Percentiles rank a stretch among this genome's conserved stretches.
Evolutionary conservation across 2,113 vertebrate species (phyloP).

Genomic region (Catagonus wagneri): DNA sequence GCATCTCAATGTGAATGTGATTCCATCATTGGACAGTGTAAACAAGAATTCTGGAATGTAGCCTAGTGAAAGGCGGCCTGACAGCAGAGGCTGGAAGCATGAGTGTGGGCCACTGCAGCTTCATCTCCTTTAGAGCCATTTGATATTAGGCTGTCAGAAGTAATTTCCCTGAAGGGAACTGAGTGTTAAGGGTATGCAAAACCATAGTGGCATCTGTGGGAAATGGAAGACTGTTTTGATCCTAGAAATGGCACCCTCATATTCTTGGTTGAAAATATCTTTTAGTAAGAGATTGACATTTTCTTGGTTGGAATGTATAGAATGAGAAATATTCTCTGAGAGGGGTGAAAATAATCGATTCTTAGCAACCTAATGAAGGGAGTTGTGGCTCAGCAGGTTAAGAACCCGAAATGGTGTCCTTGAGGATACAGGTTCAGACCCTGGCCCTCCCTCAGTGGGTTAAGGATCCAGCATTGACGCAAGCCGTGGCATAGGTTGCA

Average conservation of each 20-base stretch:
- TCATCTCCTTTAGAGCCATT: background rate
- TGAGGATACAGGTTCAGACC: no score
- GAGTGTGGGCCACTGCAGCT: background rate
- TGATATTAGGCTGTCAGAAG: background rate
- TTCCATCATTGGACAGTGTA: background rate
- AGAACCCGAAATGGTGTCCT: no score
- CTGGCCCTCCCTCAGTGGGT: no score
- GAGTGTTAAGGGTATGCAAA: background rate
- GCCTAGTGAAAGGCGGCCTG: background rate
- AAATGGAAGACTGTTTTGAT: background rate
- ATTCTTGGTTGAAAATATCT: background rate
- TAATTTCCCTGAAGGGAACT: background rate
- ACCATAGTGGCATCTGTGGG: background rate
- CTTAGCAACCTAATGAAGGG: background rate
- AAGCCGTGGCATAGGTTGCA: no score
- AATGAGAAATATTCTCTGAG: background rate
- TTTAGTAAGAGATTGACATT: background rate
- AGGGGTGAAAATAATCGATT: background rate
- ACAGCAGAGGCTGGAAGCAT: background rate
- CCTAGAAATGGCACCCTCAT: background rate
- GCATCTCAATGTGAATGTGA: background rate
- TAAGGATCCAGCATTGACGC: no score
- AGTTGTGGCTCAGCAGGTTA: no score
- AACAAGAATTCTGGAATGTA: background rate
- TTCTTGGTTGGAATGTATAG: background rate